Conservation (phyloP, 2,888 invertebrate genomes). For the Ptycholaimellus sp. region DNA sequence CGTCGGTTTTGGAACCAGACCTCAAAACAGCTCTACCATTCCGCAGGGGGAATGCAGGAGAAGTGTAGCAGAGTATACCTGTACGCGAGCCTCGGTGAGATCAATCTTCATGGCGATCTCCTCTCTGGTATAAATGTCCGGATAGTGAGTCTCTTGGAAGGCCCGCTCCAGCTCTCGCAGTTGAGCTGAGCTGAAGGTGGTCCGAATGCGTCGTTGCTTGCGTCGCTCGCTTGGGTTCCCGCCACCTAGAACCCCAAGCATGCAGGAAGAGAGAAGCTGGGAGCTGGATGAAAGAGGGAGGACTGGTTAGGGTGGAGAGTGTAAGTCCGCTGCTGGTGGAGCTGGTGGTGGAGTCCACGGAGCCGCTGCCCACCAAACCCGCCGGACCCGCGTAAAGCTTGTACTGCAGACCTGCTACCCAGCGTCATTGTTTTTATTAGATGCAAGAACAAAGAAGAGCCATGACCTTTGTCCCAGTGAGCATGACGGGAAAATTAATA, state of each 20-base stretch:
- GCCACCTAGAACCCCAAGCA: constrained; percentile 9
- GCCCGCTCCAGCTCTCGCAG: constrained; percentile 74
- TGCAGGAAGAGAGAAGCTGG: constrained; percentile 1
- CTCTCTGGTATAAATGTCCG: constrained; percentile 92
- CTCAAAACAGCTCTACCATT: constrained; percentile 7
- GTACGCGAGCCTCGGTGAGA: constrained; percentile 89
- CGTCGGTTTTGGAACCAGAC: constrained; percentile 25
- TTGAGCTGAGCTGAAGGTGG: constrained; percentile 76
- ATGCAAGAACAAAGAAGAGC: no score
- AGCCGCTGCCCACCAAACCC: not conserved
- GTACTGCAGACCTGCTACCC: constrained; percentile 19
- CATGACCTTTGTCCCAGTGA: no score
- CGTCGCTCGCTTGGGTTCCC: constrained; percentile 57
- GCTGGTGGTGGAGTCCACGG: no score
- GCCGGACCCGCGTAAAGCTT: constrained; percentile 14
- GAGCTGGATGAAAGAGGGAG: not conserved
- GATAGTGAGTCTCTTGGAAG: constrained; percentile 95
- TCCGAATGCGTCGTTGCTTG: constrained; percentile 85
- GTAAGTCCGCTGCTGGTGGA: no score
- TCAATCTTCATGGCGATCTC: constrained; percentile 97
- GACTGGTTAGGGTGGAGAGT: no score
- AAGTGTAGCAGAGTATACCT: constrained; percentile 39
- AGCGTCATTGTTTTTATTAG: no score
- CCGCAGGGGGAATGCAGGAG: not conserved
- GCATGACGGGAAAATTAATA: no score